A percentile compares a stretch with the other conserved stretches of the same genome.
These are phyloP conservation scores for Himalopsyche kuldschensis DNA, from an alignment of 2,888 invertebrate genomes.

Conservation along the genomic window DNA sequence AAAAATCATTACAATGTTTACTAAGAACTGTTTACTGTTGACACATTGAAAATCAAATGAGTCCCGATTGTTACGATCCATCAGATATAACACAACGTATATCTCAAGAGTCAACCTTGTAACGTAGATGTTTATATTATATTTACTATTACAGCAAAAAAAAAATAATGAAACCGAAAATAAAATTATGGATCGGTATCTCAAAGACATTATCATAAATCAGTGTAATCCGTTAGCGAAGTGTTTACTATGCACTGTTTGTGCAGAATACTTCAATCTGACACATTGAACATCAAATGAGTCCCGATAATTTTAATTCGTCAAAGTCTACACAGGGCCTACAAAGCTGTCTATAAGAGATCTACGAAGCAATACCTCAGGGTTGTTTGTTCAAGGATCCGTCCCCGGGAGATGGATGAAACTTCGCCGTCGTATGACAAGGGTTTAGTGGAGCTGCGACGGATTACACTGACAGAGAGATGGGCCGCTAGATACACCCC, in stretches of 20 bases:
- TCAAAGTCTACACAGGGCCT: background rate
- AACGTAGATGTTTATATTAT: too few species aligned
- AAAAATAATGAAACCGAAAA: too few species aligned
- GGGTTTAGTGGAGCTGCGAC: background rate
- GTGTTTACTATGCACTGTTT: too few species aligned
- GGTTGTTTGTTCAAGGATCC: background rate
- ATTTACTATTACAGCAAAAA: too few species aligned
- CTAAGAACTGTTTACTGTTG: background rate
- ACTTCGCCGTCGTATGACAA: background rate
- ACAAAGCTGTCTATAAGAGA: background rate
- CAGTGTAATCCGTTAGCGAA: too few species aligned
- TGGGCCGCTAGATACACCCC: background rate
- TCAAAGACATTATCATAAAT: too few species aligned
- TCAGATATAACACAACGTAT: too few species aligned
- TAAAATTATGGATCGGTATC: too few species aligned
- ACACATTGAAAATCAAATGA: background rate
- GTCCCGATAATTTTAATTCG: background rate
- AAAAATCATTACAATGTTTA: too few species aligned
- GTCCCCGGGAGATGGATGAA: background rate
- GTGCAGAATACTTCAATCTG: background rate
- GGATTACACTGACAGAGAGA: background rate
- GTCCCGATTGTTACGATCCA: background rate
- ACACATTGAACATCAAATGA: background rate
- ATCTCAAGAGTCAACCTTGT: too few species aligned
- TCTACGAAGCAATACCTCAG: background rate